phyloP scores from a whole-genome alignment of 2,797 vertebrate species.

The Oophaga sylvatica region DNA sequence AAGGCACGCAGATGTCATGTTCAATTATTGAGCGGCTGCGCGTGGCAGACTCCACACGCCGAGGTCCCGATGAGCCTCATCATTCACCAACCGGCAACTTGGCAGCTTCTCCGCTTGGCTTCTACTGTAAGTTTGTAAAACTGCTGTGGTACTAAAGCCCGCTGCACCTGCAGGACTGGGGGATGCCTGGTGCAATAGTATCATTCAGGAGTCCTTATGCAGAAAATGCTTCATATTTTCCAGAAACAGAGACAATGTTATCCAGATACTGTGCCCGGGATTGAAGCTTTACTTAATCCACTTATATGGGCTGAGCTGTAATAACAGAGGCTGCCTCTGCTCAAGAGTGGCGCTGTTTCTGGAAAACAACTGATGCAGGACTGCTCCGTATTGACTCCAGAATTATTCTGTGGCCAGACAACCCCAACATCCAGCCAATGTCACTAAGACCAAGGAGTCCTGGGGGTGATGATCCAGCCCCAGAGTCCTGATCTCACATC shows the following conservation, averaged over 20 bases:
- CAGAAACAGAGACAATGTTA: background rate
- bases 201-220: background rate
- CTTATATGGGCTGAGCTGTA: background rate
- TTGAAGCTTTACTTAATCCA: background rate
- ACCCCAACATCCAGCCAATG: too few species aligned
- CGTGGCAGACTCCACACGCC: background rate
- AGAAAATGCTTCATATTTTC: background rate
- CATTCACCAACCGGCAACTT: background rate
- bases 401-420: too few species aligned
- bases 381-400: too few species aligned
- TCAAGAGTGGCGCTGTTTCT: background rate
- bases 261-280: background rate
- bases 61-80: background rate
- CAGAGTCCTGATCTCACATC: too few species aligned
- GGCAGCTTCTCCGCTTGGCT: background rate
- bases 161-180: background rate
- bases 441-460: too few species aligned
- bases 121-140: background rate
- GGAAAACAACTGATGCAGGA: background rate
- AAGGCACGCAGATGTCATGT: conserved; percentile 17
- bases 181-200: background rate
- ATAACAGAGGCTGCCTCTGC: background rate
- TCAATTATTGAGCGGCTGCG: conserved; percentile 36
- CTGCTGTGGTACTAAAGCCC: background rate
- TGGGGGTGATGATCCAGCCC: too few species aligned